Conservation (phyloP, 2,113 vertebrate species). For the Amblyornis subalaris region DNA sequence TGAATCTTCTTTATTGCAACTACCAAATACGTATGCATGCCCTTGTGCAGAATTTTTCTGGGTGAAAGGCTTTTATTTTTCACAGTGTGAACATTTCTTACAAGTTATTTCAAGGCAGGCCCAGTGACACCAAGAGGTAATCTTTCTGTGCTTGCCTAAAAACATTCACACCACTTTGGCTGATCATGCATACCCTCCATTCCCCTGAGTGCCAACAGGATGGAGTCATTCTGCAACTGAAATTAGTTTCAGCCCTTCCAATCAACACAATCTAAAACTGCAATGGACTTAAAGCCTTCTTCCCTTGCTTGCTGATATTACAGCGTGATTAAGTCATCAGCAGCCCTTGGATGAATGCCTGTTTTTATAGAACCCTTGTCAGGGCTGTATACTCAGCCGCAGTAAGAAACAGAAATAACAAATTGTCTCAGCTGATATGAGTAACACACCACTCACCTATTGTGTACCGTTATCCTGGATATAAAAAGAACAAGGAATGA, state of each 20-base stretch:
- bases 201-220: not conserved
- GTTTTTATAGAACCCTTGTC: not conserved
- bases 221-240: slow-evolving; percentile 8
- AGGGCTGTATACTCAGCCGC: not conserved
- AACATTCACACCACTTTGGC: not conserved
- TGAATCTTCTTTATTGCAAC: not conserved
- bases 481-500: not conserved
- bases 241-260: slow-evolving; percentile 25
- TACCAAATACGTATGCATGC: not conserved
- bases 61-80: slow-evolving; percentile 20
- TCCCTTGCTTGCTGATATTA: not conserved
- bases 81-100: not conserved
- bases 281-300: not conserved
- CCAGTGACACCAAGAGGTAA: not conserved
- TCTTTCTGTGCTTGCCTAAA: slow-evolving; percentile 2
- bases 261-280: not conserved
- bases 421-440: not conserved
- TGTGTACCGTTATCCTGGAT: not conserved
- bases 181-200: not conserved
- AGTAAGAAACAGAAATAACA: slow-evolving; percentile 14
- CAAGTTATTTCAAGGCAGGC: not conserved
- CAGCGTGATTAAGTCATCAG: slow-evolving; percentile 23
- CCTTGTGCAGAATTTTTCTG: not conserved
- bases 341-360: not conserved
- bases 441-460: not conserved